These are phyloP conservation scores for Cryptoprocta ferox DNA, from an alignment of 2,797 vertebrate species.

Conservation along the genomic window DNA sequence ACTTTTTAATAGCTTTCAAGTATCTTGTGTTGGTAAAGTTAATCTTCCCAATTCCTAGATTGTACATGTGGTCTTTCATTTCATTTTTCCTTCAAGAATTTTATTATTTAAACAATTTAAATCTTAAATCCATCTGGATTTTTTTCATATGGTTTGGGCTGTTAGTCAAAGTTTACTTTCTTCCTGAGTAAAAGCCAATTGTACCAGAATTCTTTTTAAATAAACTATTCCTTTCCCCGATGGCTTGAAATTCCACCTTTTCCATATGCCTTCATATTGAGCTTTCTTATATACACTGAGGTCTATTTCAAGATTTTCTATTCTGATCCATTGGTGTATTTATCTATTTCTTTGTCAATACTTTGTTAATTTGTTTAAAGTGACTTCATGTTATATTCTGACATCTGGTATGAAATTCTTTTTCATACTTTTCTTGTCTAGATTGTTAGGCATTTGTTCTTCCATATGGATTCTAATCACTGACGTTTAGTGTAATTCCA, in stretches of 20 bases:
- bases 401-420: background rate
- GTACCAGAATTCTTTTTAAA: slow-evolving; percentile 1
- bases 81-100: background rate
- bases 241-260: background rate
- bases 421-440: slow-evolving; percentile 17
- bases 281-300: background rate
- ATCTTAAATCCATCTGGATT: background rate
- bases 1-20: background rate
- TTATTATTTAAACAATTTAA: background rate
- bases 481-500: background rate
- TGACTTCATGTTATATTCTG: background rate
- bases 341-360: background rate
- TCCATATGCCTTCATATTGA: background rate
- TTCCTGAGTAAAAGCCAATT: background rate
- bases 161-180: background rate
- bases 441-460: background rate
- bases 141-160: background rate
- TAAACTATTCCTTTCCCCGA: background rate
- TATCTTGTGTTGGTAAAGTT: background rate
- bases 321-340: background rate
- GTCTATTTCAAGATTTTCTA: background rate
- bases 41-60: background rate
- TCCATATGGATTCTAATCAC: background rate
- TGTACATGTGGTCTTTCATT: background rate
- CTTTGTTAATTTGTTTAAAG: background rate